A percentile compares a stretch with the other conserved stretches of the same genome.
Evolutionary conservation across 2,797 vertebrate genomes (phyloP).

Genomic region (Enteromius treurensis): DNA sequence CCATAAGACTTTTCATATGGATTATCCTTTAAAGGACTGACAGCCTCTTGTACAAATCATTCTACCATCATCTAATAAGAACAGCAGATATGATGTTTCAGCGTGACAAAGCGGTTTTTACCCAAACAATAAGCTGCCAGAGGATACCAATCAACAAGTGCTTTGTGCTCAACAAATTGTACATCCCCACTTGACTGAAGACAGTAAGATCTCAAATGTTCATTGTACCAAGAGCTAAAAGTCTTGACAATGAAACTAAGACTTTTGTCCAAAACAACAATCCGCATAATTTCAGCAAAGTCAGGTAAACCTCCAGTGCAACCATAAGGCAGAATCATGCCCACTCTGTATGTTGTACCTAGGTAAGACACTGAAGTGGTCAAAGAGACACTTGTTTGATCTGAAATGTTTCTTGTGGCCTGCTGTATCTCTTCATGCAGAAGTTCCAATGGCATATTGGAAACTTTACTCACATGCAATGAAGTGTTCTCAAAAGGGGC

Average conservation of each 20-base stretch:
- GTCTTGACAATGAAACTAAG: conserved; percentile 15
- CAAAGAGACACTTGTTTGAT: conserved; percentile 52
- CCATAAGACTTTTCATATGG: too few relatives aligned
- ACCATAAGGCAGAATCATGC: conserved; percentile 56
- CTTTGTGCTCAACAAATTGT: conserved; percentile 5
- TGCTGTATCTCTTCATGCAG: conserved; percentile 59
- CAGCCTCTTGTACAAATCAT: too few relatives aligned
- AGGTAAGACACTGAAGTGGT: conserved; percentile 39
- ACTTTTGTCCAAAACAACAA: conserved; percentile 52
- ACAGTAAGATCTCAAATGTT: conserved; percentile 23
- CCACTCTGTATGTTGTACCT: conserved; percentile 55
- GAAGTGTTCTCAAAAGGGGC: conserved; percentile 36
- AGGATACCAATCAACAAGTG: conserved; percentile 58
- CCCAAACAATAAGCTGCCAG: conserved; percentile 58
- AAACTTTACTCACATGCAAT: conserved; percentile 54
- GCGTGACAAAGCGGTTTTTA: conserved; percentile 39
- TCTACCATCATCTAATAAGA: too few relatives aligned
- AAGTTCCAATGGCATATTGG: conserved; percentile 50
- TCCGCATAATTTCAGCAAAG: conserved; percentile 49
- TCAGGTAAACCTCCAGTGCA: conserved; percentile 45
- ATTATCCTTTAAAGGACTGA: too few relatives aligned
- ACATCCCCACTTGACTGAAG: conserved; percentile 25
- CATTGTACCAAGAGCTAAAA: neutral
- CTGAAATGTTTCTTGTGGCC: conserved; percentile 49
- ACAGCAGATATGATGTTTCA: too few relatives aligned